Evolutionary conservation across 2,113 vertebrate species (phyloP).

Genomic region (Pseudopipra pipra): DNA sequence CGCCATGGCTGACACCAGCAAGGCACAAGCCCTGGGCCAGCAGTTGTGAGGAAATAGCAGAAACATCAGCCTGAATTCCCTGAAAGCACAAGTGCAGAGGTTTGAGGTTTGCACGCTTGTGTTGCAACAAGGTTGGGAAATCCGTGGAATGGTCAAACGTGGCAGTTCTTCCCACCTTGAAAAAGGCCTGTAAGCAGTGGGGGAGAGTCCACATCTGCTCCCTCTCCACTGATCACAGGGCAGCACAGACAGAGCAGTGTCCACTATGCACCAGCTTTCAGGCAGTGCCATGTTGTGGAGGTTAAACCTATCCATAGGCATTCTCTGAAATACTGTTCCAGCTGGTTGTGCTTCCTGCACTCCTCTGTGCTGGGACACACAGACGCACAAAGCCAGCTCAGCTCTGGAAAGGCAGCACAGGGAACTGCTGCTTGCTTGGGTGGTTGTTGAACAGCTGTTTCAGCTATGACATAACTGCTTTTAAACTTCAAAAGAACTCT

Average conservation of each 20-base stretch:
- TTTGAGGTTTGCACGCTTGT: accelerated
- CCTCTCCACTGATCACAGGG: neutral
- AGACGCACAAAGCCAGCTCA: neutral
- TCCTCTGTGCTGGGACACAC: neutral
- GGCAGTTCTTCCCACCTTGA: neutral
- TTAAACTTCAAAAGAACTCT: constrained; percentile 63
- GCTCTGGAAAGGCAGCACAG: neutral
- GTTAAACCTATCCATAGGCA: neutral
- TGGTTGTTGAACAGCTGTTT: neutral
- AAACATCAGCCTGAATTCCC: neutral
- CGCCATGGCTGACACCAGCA: neutral
- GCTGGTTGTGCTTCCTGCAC: accelerated
- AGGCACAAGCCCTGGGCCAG: neutral
- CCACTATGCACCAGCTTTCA: neutral
- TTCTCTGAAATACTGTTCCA: neutral
- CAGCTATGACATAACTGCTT: constrained; percentile 28
- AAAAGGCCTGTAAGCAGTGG: neutral
- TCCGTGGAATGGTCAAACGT: accelerated
- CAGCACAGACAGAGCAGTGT: accelerated
- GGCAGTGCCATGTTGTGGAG: neutral
- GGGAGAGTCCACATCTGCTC: neutral
- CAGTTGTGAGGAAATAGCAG: neutral
- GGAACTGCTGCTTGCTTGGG: neutral
- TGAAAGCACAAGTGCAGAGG: neutral
- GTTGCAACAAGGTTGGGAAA: neutral